Evolutionary conservation across 2,113 vertebrate species (phyloP), one percentile per base, ranked within the genome.

Genomic region (Eleginops maclovinus): DNA sequence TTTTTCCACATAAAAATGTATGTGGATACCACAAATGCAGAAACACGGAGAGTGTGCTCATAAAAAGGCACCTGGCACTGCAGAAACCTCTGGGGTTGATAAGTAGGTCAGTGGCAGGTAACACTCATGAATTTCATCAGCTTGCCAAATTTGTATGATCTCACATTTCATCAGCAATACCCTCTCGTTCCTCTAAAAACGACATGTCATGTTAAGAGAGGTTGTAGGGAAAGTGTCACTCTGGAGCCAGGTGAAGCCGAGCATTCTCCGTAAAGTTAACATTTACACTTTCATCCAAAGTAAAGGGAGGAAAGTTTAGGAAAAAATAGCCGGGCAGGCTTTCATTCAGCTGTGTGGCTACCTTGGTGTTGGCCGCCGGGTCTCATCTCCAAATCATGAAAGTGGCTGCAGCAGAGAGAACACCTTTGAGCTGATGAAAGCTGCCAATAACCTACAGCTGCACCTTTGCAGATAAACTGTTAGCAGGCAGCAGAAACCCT

Each of bases 401-500:
- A 88, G 86, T 73, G 21, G 61, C 71, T 68, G 73, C 67, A 17
- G 51, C 40, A 77, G 77, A 79, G 51, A 64, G 49, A 63, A 72
- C 55, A 85, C 75, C 77, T 89, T 73, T 58, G 85, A 89, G 83
- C 81, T 70, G 74, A 81, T 24, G 21, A 67, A 81, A 79, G 83
- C 80, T 69, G 77, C 79, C 63, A 72, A 76, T 54, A 85, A 68
- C 76, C 83, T 72, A 53, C 81, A 87, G 85, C 92, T 92, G 93
- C 79, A 88, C 84, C 89, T 90, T 90, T 92, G 69, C 79, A 92
- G 93, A 94, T 93, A 91, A 93, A 89, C 66, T 79, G 73, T 72
- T 80, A 73, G 67, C 62, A 78, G 50, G 22, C 59, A 65, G 46
- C 9, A 43, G 68, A 53, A 56, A 40, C 43, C 14, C 14, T 75